A percentile compares a stretch with the other conserved stretches of the same genome.
Conservation (phyloP, 2,888 invertebrate species). For the Euphydryas editha region DNA sequence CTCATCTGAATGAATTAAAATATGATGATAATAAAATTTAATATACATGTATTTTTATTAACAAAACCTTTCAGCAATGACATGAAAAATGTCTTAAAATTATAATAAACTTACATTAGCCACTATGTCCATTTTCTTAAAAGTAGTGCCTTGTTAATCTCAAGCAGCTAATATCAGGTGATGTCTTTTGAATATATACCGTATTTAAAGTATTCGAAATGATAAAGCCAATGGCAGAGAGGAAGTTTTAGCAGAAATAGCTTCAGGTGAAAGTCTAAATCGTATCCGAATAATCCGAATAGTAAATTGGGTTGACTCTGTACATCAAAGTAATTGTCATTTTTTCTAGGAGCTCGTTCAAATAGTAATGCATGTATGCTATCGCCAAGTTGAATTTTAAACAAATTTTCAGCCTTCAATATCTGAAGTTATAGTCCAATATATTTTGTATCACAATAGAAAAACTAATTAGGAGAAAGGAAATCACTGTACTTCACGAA, state of each 20-base stretch:
- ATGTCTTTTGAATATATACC: slow-evolving; percentile 77
- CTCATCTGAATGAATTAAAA: too few relatives aligned
- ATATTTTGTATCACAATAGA: slow-evolving; percentile 50
- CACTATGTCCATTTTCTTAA: slow-evolving; percentile 80
- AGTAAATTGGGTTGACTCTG: slow-evolving; percentile 86
- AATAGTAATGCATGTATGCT: slow-evolving; percentile 76
- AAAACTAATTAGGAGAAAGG: slow-evolving; percentile 68
- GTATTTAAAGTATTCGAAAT: slow-evolving; percentile 79
- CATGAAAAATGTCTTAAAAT: not conserved
- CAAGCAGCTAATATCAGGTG: slow-evolving; percentile 61
- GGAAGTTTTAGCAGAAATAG: slow-evolving; percentile 55
- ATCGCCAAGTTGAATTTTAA: slow-evolving; percentile 64
- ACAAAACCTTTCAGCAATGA: not conserved
- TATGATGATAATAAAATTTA: too few relatives aligned
- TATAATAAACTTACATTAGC: slow-evolving; percentile 80
- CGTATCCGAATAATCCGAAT: slow-evolving; percentile 88
- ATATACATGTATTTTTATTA: too few relatives aligned
- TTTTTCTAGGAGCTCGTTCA: slow-evolving; percentile 71
- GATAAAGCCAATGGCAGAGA: slow-evolving; percentile 76
- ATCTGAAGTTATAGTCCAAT: slow-evolving; percentile 30
- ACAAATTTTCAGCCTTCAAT: slow-evolving; percentile 37
- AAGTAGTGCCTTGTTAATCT: slow-evolving; percentile 48
- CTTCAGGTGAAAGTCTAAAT: slow-evolving; percentile 67
- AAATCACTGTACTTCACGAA: slow-evolving; percentile 71
- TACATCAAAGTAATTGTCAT: slow-evolving; percentile 79